Conservation (phyloP, 37 sponge, comb jelly and placozoan species). For the Aplysina aerophoba region DNA sequence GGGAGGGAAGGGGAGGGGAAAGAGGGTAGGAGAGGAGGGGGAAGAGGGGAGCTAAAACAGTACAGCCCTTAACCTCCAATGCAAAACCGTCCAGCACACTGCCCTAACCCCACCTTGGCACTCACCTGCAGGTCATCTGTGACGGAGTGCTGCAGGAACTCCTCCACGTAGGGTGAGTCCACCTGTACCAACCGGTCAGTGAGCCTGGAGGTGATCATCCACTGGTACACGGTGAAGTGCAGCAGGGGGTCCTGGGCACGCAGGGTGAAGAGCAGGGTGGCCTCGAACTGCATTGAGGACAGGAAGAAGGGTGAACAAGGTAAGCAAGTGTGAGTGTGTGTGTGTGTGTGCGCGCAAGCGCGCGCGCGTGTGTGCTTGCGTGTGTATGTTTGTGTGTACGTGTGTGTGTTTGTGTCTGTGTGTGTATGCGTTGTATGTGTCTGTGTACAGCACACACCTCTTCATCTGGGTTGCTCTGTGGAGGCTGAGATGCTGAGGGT, state of each 20-base stretch:
- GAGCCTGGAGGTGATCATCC: slow-evolving; percentile 70
- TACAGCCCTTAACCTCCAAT: neutral
- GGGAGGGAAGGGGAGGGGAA: neutral
- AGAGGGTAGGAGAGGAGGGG: too few species aligned
- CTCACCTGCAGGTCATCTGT: slow-evolving; percentile 58
- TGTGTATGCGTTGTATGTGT: neutral
- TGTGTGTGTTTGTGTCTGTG: too few species aligned
- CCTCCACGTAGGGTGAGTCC: slow-evolving; percentile 81
- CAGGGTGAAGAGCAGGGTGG: slow-evolving; percentile 52
- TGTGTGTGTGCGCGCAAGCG: too few species aligned
- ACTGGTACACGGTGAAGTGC: slow-evolving; percentile 89
- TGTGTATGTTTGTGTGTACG: neutral
- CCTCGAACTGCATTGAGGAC: too few species aligned
- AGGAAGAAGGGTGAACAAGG: neutral
- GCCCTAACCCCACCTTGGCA: neutral
- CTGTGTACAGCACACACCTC: slow-evolving; percentile 29
- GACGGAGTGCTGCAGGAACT: slow-evolving; percentile 65
- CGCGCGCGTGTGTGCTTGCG: neutral
- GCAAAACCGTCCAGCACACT: neutral
- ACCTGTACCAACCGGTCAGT: slow-evolving; percentile 83
- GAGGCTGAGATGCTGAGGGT: slow-evolving; percentile 21
- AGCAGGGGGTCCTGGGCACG: slow-evolving; percentile 83
- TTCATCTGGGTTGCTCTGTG: slow-evolving; percentile 29
- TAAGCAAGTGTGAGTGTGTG: neutral
- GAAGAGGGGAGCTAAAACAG: neutral